Conservation (phyloP, 2,888 invertebrate species). For the Acronicta alni region DNA sequence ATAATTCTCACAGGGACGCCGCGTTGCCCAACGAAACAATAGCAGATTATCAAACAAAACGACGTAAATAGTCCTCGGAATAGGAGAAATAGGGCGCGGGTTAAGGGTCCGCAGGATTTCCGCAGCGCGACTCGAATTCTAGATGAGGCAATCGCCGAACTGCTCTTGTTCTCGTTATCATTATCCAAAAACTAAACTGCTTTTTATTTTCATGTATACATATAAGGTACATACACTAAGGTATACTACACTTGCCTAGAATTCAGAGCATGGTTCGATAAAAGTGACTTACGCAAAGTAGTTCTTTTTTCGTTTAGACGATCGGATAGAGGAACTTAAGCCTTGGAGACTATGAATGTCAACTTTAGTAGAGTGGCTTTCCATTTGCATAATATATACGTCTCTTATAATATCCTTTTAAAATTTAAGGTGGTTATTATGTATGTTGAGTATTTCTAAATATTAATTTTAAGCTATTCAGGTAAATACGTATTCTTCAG, state of each 20-base stretch:
- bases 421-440: too few relatives aligned
- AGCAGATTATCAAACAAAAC: slow-evolving; percentile 88
- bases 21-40: slow-evolving; percentile 84
- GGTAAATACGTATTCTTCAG: too few relatives aligned
- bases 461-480: too few relatives aligned
- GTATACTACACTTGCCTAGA: slow-evolving; percentile 8
- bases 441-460: too few relatives aligned
- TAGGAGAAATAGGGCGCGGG: slow-evolving; percentile 85
- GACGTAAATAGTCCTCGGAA: slow-evolving; percentile 86
- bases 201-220: slow-evolving; percentile 21
- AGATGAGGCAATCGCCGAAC: slow-evolving; percentile 78
- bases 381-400: slow-evolving; percentile 58
- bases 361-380: slow-evolving; percentile 66
- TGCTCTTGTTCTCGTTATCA: slow-evolving; percentile 60
- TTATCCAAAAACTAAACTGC: slow-evolving; percentile 50
- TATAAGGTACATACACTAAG: slow-evolving; percentile 15
- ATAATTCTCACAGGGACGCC: slow-evolving; percentile 85
- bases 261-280: slow-evolving; percentile 66
- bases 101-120: slow-evolving; percentile 84
- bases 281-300: slow-evolving; percentile 68
- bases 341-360: slow-evolving; percentile 59
- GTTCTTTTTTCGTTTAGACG: slow-evolving; percentile 66
- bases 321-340: slow-evolving; percentile 68
- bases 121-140: slow-evolving; percentile 84
- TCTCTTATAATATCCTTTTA: too few relatives aligned